Conservation (phyloP, 2,797 vertebrate genomes). For the Brachyalestes nurse region DNA sequence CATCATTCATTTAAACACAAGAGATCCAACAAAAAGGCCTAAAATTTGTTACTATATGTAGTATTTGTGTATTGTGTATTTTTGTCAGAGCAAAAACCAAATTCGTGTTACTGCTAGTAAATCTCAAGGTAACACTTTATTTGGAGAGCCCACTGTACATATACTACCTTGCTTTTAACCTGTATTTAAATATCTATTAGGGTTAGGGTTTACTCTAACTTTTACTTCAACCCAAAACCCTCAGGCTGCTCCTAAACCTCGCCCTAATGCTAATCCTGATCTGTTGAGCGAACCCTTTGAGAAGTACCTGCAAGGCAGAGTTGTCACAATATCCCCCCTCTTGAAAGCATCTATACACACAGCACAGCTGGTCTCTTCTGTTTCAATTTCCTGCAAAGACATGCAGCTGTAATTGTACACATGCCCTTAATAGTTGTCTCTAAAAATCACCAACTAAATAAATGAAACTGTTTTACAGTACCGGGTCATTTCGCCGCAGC, state of each 20-base stretch:
- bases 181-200: no score
- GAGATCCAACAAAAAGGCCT: background rate
- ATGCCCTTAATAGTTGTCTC: background rate
- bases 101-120: background rate
- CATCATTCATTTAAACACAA: background rate
- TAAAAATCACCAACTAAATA: background rate
- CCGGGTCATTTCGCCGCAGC: constrained; percentile 86
- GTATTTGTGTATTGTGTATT: background rate
- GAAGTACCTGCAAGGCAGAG: constrained; percentile 89
- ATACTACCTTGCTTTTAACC: no score
- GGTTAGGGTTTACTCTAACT: no score
- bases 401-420: background rate
- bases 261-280: no score
- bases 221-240: no score
- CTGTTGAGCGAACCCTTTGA: no score
- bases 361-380: constrained; percentile 85
- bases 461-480: constrained; percentile 47
- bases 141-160: no score
- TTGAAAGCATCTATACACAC: constrained; percentile 93
- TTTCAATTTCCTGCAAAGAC: constrained; percentile 77
- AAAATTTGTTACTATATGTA: background rate
- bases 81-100: background rate
- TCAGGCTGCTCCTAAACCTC: no score
- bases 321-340: constrained; percentile 86
- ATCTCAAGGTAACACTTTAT: background rate